Evolutionary conservation across 2,797 vertebrate genomes (phyloP), one percentile per base, ranked within the genome.

Genomic region (Acanthopagrus latus): DNA sequence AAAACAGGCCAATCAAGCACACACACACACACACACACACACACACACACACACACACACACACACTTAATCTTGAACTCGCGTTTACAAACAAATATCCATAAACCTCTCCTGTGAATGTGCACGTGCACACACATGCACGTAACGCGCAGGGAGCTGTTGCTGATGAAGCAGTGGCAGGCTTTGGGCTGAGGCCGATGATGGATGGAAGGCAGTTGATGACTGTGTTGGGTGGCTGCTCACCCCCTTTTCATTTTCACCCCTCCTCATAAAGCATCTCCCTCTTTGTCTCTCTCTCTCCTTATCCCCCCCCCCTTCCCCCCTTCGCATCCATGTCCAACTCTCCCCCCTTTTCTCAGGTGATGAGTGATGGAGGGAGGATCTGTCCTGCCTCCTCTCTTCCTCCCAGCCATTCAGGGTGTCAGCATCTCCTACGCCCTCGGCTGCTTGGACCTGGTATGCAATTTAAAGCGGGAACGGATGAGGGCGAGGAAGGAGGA

Each of bases 221-320:
- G 89, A 89, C 88, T 92, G 80, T 86, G 90, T 89, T 91, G 90
- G 89, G 88, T 91, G 91, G 88, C 88, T 93, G 88, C 91, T 91
- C 84, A 29, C 78, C 91, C 83, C 70, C 63, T 81, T 84, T 84
- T 81, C 71, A 84, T 81, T 82, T 70, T 68, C 67, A 13, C 52
- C 64, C 73, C 60, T 44, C 43, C 43, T 44, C 41, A 27, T 38
- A 20, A 50, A 33, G 54, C 25, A 38, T 75, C 71, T 62, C 33
- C 57, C 55, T 16, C 55, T 51, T 29, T 47, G 60, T 62, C 43
- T 72, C 23, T 71, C 66, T 63, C 60, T 72, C 66, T 72, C 16
- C 52, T 51, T 46, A 21, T 54, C 18, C 25, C 50, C 56, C 23
- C 38, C 33, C 52, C 66, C 44, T 41, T 74, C 62, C 44, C 70